A percentile compares a stretch with the other conserved stretches of the same genome.
These are phyloP conservation scores for Rissa tridactyla DNA, from an alignment of 2,113 vertebrate genomes.

Conservation along the genomic window DNA sequence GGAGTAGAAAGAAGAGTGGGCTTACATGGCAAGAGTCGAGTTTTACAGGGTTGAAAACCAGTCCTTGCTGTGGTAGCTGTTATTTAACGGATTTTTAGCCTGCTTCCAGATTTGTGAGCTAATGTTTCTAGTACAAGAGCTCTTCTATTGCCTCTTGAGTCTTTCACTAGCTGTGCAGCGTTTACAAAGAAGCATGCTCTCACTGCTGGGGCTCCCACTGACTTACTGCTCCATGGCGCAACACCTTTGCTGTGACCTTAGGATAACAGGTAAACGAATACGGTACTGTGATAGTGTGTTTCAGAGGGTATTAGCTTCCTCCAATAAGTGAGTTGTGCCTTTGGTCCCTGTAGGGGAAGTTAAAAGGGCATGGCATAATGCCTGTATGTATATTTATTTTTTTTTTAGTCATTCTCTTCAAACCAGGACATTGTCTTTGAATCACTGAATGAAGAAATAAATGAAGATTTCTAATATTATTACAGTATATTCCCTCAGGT, in stretches of 20 bases:
- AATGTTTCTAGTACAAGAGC: not conserved
- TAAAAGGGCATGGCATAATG: not conserved
- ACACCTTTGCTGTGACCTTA: not conserved
- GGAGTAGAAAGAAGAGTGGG: not conserved
- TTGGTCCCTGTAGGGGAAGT: not conserved
- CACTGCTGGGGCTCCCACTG: not conserved
- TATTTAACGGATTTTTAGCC: not conserved
- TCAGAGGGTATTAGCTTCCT: not conserved
- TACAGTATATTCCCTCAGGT: not conserved
- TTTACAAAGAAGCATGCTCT: not conserved
- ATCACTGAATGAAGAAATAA: conserved; percentile 2
- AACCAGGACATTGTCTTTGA: not conserved
- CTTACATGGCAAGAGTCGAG: not conserved
- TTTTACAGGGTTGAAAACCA: not conserved
- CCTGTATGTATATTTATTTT: not conserved
- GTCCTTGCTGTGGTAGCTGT: not conserved
- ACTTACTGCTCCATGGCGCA: not conserved
- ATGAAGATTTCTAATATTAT: conserved; percentile 21
- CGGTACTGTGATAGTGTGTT: accelerated
- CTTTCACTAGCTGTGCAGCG: not conserved
- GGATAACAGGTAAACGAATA: not conserved
- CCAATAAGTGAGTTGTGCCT: not conserved
- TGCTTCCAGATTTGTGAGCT: not conserved
- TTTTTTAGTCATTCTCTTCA: not conserved
- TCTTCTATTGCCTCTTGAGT: not conserved